Evolutionary conservation across 2,888 invertebrate species (phyloP), one percentile per base, ranked within the genome.

Genomic region (Melolontha melolontha): DNA sequence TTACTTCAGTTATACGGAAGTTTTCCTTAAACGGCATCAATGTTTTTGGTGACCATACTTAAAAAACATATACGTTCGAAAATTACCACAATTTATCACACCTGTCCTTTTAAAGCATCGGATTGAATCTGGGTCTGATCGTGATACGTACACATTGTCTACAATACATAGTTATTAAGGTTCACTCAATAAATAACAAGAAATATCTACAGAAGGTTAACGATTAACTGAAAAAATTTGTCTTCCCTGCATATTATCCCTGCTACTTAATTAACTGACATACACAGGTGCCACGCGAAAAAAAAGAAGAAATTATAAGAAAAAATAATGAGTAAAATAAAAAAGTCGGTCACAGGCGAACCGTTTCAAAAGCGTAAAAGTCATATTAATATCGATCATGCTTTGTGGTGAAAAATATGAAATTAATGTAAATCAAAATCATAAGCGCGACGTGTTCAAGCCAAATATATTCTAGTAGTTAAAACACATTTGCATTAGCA

Each of bases 351-450:
- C 57, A 66, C 63, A 47, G 63, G 42, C 63, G 49, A 47, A 63
- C 63, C 63, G 67, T 52, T 66, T 51, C 68, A 64, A 55, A 68
- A 51, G 64, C 68, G 68, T 68, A 59, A 64, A 64, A 64, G 47
- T 49, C 64, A 29, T 62, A 66, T 69, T 69, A 62, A 71, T 71
- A 72, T 75, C 72, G 73, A 76, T 72, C 75, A 73, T 71, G 70
- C 70, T 73, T 73, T 73, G 67, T 72, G 73, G 73, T 82, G 82
- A 83, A 83, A 82, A 83, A 83, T 82, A 82, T 80, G 81, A 80
- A 82, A 82, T 83, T 83, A 83, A 83, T 83, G 83, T 82, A 82
- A 83, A 83, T 83, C 82, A 80, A 81, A 83, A 83, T 83, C 82
- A 82, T 79, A 80, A 82, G 82, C 82, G 83, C 82, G 80, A 83